Evolutionary conservation across 2,888 invertebrate species (phyloP), one percentile per base, ranked within the genome.

Genomic region (Ischnura elegans): DNA sequence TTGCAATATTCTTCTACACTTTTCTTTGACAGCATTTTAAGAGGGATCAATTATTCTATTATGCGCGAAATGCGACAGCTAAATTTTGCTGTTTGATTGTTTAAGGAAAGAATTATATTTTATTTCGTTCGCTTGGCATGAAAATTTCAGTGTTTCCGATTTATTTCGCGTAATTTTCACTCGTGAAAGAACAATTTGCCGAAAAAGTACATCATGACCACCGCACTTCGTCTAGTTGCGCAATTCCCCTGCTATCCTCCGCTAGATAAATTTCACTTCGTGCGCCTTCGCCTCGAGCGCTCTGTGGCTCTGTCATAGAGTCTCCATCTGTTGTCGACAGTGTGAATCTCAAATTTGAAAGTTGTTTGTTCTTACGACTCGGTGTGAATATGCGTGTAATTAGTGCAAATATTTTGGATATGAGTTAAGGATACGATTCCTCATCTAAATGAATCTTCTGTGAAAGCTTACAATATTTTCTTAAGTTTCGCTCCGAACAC

Each of bases 231-330:
- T 76, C 10, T 36, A 76, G 76, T 76, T 76, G 76, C 76, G 76
- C 76, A 76, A 76, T 76, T 76, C 6, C 25, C 36, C 76, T 36
- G 76, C 76, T 36, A 76, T 76, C 6, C 25, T 76, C 76, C 13
- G 76, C 76, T 36, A 76, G 76, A 76, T 61, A 61, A 61, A 61
- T 76, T 76, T 76, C 76, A 29, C 76, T n/a, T 76, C 29, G 76
- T 76, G 76, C 76, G 76, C 76, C 76, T n/a, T 5, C 76, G 76
- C n/a, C n/a, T n/a, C n/a, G n/a, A n/a, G n/a, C 21, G 76, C n/a
- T n/a, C n/a, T n/a, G n/a, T n/a, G n/a, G n/a, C 76, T n/a, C 36
- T 36, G 8, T 76, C 29, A 36, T 36, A 25, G 76, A 76, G 76
- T 76, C 76, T 16, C 76, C 76, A 76, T 76, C 76, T 76, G 36